Evolutionary conservation across 2,888 invertebrate species (phyloP), one percentile per base, ranked within the genome.

Genomic region (Stictocephala bisonia): DNA sequence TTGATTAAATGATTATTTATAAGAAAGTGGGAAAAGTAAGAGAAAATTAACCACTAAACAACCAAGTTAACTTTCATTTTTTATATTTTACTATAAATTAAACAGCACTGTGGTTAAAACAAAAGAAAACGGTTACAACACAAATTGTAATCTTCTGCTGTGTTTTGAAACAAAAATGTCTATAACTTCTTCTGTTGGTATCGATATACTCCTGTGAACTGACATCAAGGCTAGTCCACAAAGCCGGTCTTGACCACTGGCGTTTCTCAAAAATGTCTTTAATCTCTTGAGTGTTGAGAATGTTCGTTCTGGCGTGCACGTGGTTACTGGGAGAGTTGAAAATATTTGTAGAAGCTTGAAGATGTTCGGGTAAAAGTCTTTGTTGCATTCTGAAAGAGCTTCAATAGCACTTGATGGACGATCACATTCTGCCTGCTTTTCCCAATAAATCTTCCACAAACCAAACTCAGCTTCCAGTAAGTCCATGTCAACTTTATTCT

Each of bases 281-380:
- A 58, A 20, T 15, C 58, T 58, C 29, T 31, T 58, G 22, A 58
- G 58, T 4, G 58, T 58, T 7, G 58, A 58, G 27, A 58, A 58
- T 2, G 15, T 58, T n/a, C 35, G 29, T 31, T 58, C 58, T 3
- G 58, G 58, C 6, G 18, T 58, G 22, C 58, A 58, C 29, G 31
- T 31, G 58, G 58, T 29, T 15, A 64, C 58, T 31, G 58, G 58
- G 20, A 58, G 58, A n/a, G 58, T 58, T 11, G 58, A 58, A 15
- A 58, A 58, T 26, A 58, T 58, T 3, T 58, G 13, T n/a, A 58
- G 15, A n/a, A 56, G 35, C 27, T 31, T 29, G 20, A 29, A 31
- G 15, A 69, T 26, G 27, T 69, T 69, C 22, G 50, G 50, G 50
- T 20, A 56, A 50, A 41, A 15, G 27, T 48, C 35, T 41, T n/a